Percentiles rank a stretch among this genome's conserved stretches.
These are phyloP conservation scores for Margarornis squamiger DNA, from an alignment of 2,797 vertebrate species.

Conservation along the genomic window DNA sequence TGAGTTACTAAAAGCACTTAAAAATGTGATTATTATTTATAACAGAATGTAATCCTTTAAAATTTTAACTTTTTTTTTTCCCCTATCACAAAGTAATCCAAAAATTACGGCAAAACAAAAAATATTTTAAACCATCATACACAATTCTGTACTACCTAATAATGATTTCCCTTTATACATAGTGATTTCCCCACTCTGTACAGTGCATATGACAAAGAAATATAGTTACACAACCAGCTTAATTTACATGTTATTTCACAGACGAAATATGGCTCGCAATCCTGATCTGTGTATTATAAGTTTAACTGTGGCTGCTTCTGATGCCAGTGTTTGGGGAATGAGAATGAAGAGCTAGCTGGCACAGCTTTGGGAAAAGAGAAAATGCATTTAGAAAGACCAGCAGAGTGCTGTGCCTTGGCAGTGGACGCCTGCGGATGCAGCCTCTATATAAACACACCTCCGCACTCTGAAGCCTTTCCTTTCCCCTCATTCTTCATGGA, in stretches of 20 bases:
- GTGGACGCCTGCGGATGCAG: not conserved
- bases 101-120: not conserved
- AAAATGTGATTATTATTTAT: not conserved
- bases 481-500: not conserved
- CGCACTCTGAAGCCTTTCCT: not conserved
- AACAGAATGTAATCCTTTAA: not conserved
- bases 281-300: not conserved
- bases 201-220: not conserved
- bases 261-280: not conserved
- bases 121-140: not conserved
- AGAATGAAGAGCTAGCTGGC: not conserved
- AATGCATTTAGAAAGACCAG: not conserved
- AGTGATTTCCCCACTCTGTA: not conserved
- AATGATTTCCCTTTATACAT: not conserved
- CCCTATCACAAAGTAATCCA: not conserved
- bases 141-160: not conserved
- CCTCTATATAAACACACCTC: not conserved
- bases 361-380: not conserved
- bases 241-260: not conserved
- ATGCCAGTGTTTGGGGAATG: not conserved
- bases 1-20: constrained; percentile 71
- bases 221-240: not conserved
- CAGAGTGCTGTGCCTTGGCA: not conserved
- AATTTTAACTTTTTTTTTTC: not conserved
- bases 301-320: not conserved